These are phyloP conservation scores for Ondatra zibethicus DNA, from an alignment of 2,113 vertebrate genomes.

Conservation along the genomic window DNA sequence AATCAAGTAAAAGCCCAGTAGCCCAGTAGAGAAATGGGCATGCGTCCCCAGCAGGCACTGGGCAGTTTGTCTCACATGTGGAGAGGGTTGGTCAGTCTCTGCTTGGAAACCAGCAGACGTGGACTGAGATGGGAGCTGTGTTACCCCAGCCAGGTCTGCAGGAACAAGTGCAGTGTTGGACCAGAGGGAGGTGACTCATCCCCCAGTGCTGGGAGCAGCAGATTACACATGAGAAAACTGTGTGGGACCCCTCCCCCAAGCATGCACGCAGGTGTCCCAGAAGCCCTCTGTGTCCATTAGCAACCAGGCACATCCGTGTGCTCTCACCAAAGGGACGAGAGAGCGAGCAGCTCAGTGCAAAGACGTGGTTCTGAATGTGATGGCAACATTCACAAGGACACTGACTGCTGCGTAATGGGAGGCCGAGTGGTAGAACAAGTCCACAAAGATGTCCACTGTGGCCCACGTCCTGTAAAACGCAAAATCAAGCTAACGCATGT, in stretches of 20 bases:
- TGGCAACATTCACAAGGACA: not conserved
- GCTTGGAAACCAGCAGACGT: not conserved
- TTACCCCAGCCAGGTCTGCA: not conserved
- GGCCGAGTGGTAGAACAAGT: not conserved
- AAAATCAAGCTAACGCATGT: not conserved
- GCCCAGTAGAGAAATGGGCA: not conserved
- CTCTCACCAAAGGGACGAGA: not conserved
- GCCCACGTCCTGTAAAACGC: not conserved
- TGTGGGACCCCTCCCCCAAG: too few species aligned
- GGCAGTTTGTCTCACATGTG: not conserved
- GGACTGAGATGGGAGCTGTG: not conserved
- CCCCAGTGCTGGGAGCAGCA: not conserved
- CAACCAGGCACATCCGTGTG: not conserved
- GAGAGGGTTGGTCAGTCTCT: not conserved
- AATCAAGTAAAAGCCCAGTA: not conserved
- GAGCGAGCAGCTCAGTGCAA: too few species aligned
- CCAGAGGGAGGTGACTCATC: not conserved
- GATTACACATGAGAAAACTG: not conserved
- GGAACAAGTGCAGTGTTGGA: too few species aligned
- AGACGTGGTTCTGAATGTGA: not conserved
- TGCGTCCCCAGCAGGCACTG: accelerated
- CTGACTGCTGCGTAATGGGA: not conserved
- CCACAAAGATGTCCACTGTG: not conserved
- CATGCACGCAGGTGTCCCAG: not conserved
- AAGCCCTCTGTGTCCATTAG: not conserved